Conservation (phyloP, 2,113 vertebrate genomes). For the Indicator maculatus region DNA sequence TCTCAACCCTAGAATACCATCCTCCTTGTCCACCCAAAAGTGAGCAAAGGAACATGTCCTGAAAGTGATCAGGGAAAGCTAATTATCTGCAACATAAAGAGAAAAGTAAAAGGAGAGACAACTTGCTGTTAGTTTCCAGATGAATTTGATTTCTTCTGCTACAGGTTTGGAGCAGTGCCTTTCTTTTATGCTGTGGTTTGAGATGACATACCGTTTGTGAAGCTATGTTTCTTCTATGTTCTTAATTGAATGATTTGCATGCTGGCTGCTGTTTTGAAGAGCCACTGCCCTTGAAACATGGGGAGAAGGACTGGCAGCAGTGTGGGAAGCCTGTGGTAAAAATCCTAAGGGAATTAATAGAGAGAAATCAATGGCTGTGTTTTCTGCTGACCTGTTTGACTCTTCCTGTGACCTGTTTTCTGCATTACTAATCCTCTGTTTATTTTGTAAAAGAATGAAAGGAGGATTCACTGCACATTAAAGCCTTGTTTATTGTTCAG, state of each 20-base stretch:
- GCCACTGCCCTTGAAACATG: background rate
- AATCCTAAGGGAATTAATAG: background rate
- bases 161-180: no score
- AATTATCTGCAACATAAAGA: background rate
- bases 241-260: background rate
- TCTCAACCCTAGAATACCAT: background rate
- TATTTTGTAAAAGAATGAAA: background rate
- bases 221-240: background rate
- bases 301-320: background rate
- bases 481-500: background rate
- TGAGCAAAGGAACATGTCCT: background rate
- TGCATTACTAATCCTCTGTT: background rate
- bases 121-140: background rate
- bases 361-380: background rate
- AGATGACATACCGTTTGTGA: rapidly evolving
- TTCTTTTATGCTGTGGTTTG: background rate
- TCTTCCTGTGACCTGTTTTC: background rate
- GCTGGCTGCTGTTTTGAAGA: background rate
- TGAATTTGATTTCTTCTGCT: background rate
- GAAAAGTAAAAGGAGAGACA: background rate
- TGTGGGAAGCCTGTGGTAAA: background rate
- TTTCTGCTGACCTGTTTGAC: background rate
- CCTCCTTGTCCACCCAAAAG: background rate
- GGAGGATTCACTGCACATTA: background rate
- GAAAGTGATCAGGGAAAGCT: background rate